Conservation (phyloP, 2,888 invertebrate species). For the Stegana nigrithorax region DNA sequence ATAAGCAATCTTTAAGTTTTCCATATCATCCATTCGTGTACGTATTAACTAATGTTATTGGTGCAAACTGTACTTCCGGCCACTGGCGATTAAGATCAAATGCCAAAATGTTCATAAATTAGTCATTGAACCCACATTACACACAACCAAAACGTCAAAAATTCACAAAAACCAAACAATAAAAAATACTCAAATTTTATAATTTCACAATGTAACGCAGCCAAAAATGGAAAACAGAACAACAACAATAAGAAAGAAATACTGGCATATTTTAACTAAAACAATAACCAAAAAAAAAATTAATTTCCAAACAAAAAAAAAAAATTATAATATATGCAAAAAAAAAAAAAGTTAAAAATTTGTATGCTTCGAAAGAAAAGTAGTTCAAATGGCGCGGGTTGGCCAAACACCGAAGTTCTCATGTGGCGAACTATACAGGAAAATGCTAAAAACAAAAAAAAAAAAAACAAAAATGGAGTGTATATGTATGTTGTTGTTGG, state of each 20-base stretch:
- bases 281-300: not conserved
- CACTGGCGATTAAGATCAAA: not conserved
- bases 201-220: conserved; percentile 21
- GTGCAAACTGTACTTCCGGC: not conserved
- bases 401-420: too few relatives aligned
- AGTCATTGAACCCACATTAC: conserved; percentile 52
- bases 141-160: conserved; percentile 22
- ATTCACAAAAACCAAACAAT: conserved; percentile 21
- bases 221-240: conserved; percentile 24
- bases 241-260: conserved; percentile 22
- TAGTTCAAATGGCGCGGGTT: conserved; percentile 45
- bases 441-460: conserved; percentile 16
- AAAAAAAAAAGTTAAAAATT: conserved; percentile 33
- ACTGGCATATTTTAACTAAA: too few relatives aligned
- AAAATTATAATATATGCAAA: conserved; percentile 52
- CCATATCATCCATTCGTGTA: too few relatives aligned
- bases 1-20: too few relatives aligned
- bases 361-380: conserved; percentile 53
- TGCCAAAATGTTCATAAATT: conserved; percentile 52
- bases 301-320: conserved; percentile 21
- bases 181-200: not conserved
- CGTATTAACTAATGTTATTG: too few relatives aligned
- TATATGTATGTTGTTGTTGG: too few relatives aligned
- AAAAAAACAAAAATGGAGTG: conserved; percentile 16
- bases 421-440: too few relatives aligned